Conservation (phyloP, 2,797 vertebrate genomes). For the Xenops minutus region DNA sequence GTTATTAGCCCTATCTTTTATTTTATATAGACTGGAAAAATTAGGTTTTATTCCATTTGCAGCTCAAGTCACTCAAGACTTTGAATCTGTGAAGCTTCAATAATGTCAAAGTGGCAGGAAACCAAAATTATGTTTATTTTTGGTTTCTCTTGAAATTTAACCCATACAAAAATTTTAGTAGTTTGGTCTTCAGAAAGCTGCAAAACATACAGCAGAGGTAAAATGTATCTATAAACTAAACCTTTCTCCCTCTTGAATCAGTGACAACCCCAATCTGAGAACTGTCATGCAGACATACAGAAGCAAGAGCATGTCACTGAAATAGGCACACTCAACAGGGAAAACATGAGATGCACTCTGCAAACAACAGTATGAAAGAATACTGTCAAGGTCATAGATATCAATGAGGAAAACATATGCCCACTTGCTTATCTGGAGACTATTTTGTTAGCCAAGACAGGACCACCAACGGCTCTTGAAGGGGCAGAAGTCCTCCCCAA, state of each 20-base stretch:
- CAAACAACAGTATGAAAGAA: background rate
- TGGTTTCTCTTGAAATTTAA: background rate
- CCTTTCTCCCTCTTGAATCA: background rate
- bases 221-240: background rate
- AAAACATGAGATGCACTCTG: background rate
- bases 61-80: background rate
- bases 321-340: background rate
- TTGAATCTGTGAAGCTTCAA: background rate
- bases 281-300: background rate
- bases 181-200: background rate
- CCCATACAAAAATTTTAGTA: background rate
- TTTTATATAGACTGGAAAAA: background rate
- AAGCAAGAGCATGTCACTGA: background rate
- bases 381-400: background rate
- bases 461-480: background rate
- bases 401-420: background rate
- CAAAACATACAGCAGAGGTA: background rate
- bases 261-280: background rate
- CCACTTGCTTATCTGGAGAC: background rate
- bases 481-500: background rate
- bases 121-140: background rate
- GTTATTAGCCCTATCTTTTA: background rate
- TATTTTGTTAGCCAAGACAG: background rate
- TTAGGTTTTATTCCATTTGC: background rate
- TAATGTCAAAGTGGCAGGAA: background rate